These are phyloP conservation scores for Microctonus aethiopoides DNA, from an alignment of 2,888 invertebrate genomes.

Conservation along the genomic window DNA sequence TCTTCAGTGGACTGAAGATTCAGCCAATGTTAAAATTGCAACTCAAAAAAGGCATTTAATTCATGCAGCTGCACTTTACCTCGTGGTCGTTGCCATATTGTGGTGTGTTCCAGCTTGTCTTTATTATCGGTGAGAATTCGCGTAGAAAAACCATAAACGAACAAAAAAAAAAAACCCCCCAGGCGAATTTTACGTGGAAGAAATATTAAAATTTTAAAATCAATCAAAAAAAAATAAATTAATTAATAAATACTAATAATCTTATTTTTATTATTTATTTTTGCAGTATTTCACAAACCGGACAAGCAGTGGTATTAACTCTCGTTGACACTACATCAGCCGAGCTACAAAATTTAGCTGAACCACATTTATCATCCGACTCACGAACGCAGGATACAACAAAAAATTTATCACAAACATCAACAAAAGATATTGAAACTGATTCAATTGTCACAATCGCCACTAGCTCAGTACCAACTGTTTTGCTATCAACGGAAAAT, in stretches of 20 bases:
- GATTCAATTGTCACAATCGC: conserved; percentile 37
- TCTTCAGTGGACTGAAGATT: conserved; percentile 51
- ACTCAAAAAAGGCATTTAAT: conserved; percentile 51
- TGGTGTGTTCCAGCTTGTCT: conserved; percentile 57
- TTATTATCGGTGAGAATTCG: conserved; percentile 56
- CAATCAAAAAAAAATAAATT: not conserved
- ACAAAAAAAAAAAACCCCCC: not conserved
- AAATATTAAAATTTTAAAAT: not conserved
- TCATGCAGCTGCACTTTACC: conserved; percentile 55
- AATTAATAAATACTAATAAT: not conserved
- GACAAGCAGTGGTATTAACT: conserved; percentile 72
- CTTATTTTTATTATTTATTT: conserved; percentile 1
- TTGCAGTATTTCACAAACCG: conserved; percentile 74
- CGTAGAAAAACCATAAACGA: not conserved
- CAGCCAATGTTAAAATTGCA: conserved; percentile 40
- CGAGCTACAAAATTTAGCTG: conserved; percentile 72
- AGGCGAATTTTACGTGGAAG: not conserved
- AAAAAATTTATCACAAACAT: conserved; percentile 56
- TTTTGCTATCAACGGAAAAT: conserved; percentile 1
- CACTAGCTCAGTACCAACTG: conserved; percentile 23
- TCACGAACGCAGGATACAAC: conserved; percentile 63
- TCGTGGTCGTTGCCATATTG: conserved; percentile 52
- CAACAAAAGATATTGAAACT: conserved; percentile 33
- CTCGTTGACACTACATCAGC: conserved; percentile 73
- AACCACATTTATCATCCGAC: conserved; percentile 68